Conservation (phyloP, 1,140 invertebrate species). For the Tachypleus tridentatus region DNA sequence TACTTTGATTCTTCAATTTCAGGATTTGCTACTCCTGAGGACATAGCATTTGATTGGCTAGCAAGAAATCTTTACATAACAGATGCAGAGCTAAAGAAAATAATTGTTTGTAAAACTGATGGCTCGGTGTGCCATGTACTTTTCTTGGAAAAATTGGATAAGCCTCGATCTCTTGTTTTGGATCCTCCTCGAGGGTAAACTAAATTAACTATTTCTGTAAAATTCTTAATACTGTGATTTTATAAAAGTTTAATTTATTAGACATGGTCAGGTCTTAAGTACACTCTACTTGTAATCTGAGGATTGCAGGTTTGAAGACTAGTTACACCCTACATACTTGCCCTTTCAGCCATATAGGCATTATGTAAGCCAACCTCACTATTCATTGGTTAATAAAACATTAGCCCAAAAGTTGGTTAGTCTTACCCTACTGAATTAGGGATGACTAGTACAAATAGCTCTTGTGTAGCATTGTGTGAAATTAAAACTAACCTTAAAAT, state of each 20-base stretch:
- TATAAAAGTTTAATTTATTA: too few species aligned
- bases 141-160: conserved; percentile 31
- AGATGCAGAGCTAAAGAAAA: conserved; percentile 32
- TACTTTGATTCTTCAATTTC: neutral
- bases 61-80: conserved; percentile 44
- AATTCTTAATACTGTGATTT: too few species aligned
- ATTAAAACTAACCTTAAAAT: too few species aligned
- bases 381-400: too few species aligned
- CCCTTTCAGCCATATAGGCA: too few species aligned
- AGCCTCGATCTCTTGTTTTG: conserved; percentile 21
- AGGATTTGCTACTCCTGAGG: conserved; percentile 26
- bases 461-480: too few species aligned
- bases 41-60: conserved; percentile 42
- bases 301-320: too few species aligned
- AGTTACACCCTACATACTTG: too few species aligned
- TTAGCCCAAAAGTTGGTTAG: neutral
- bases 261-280: too few species aligned
- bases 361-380: too few species aligned
- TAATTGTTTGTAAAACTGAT: conserved; percentile 38
- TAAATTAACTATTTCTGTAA: neutral
- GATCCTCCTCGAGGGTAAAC: conserved; percentile 30
- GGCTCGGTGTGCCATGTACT: conserved; percentile 35
- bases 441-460: too few species aligned
- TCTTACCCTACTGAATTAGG: neutral
- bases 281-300: too few species aligned